Percentiles rank a stretch among this genome's conserved stretches.
Evolutionary conservation across 2,797 vertebrate species (phyloP).

Genomic region (Urophycis tenuis): DNA sequence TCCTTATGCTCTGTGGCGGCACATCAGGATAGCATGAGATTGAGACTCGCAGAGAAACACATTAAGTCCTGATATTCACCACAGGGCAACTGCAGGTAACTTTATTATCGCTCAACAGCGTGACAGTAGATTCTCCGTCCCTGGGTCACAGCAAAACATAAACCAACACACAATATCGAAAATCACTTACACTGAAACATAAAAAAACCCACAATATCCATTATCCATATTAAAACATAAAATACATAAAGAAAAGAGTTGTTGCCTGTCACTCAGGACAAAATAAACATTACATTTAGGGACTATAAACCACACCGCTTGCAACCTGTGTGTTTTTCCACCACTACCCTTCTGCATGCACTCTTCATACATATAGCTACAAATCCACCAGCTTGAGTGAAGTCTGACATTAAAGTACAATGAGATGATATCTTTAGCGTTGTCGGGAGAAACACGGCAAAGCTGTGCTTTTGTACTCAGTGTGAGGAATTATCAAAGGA

Average conservation of each 20-base stretch:
- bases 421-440: not conserved
- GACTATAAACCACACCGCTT: not conserved
- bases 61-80: not conserved
- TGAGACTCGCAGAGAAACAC: not conserved
- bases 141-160: no score
- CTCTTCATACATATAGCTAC: not conserved
- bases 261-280: not conserved
- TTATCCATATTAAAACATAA: not conserved
- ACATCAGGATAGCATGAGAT: not conserved
- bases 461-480: not conserved
- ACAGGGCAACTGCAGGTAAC: not conserved
- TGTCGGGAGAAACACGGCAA: no score
- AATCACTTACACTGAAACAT: not conserved
- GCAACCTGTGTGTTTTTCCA: slow-evolving; percentile 1
- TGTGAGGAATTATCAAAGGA: not conserved
- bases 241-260: not conserved
- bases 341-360: not conserved
- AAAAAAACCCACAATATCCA: not conserved
- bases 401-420: not conserved
- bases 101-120: not conserved
- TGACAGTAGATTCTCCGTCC: not conserved
- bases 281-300: not conserved
- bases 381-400: not conserved
- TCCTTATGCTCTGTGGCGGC: not conserved
- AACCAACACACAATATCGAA: no score